Evolutionary conservation across 2,797 vertebrate genomes (phyloP), one percentile per base, ranked within the genome.

Genomic region (Antrozous pallidus): DNA sequence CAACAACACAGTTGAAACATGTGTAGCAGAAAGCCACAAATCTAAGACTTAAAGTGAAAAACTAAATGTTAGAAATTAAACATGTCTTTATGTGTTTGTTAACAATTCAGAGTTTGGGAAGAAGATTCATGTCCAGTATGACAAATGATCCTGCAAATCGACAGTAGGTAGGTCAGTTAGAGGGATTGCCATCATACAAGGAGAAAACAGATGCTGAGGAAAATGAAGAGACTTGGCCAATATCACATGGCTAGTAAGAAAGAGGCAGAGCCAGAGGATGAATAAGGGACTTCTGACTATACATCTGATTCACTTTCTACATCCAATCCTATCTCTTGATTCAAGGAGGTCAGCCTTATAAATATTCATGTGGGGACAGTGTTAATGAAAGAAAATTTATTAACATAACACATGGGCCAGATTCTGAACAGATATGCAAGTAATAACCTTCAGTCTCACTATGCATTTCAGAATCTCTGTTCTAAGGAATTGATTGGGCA

Each of bases 301-400:
- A 28, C 61, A 84, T 58, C 47, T 90, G 87, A 18, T 40, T 94
- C 71, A 61, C 13, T 38, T 47, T 74, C 33, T 56, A 78, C 33
- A 54, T 0, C 3, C 49, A 31, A 24, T 47, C 54, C 80, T 81
- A 63, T 91, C 75, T 93, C 81, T 73, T 8, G 0, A 94, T 91
- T 96, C 90, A 80, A 65, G 79, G 91, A 97, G 91, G 94, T 94
- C 91, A 81, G 42, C 47, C 89, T 88, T 94, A n/a, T 71, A 73
- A 65, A 80, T 94, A 95, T 70, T 91, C 95, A 94, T 28, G 54
- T 90, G 91, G 49, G 91, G 24, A 69, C 40, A 47, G 87, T 74
- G 83, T 36, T 95, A 96, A 96, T 95, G 87, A 97, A 96, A 96
- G 83, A 24, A 79, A 94, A 91, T 91, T 95, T 94, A 95, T 93